phyloP scores from a whole-genome alignment of 2,888 invertebrate genomes.

The Amiota communis region DNA sequence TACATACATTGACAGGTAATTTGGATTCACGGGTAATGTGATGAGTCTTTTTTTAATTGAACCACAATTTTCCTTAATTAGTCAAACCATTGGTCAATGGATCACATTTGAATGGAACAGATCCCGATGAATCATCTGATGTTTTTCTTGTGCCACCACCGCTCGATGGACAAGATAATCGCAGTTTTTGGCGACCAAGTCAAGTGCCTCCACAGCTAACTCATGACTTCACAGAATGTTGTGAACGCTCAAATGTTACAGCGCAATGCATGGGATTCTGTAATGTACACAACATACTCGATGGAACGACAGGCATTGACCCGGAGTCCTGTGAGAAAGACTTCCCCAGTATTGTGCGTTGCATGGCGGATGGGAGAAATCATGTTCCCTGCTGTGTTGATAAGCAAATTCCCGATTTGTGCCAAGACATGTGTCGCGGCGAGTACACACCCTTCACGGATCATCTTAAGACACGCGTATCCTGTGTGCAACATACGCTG shows the following conservation, averaged over 20 bases:
- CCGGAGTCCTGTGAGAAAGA: slow-evolving; percentile 87
- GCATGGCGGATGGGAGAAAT: slow-evolving; percentile 87
- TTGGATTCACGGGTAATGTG: neutral
- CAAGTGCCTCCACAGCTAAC: slow-evolving; percentile 72
- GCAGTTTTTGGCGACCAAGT: slow-evolving; percentile 65
- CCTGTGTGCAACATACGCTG: slow-evolving; percentile 87
- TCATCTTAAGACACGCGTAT: slow-evolving; percentile 87
- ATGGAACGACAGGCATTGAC: slow-evolving; percentile 85
- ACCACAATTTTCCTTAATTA: slow-evolving; percentile 30
- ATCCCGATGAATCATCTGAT: slow-evolving; percentile 60
- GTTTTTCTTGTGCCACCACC: slow-evolving; percentile 67
- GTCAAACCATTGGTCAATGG: slow-evolving; percentile 56
- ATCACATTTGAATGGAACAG: slow-evolving; percentile 44
- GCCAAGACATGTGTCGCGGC: slow-evolving; percentile 88
- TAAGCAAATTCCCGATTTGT: slow-evolving; percentile 87
- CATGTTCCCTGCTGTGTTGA: slow-evolving; percentile 89
- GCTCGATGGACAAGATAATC: slow-evolving; percentile 65
- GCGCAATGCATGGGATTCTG: slow-evolving; percentile 85
- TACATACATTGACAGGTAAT: slow-evolving; percentile 84
- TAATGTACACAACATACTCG: slow-evolving; percentile 83
- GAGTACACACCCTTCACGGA: slow-evolving; percentile 89
- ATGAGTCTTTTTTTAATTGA: slow-evolving; percentile 10
- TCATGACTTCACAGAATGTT: slow-evolving; percentile 89
- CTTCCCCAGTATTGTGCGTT: slow-evolving; percentile 85
- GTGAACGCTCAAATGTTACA: slow-evolving; percentile 81